Conservation (phyloP, 2,888 invertebrate genomes). For the Pammene aurita region DNA sequence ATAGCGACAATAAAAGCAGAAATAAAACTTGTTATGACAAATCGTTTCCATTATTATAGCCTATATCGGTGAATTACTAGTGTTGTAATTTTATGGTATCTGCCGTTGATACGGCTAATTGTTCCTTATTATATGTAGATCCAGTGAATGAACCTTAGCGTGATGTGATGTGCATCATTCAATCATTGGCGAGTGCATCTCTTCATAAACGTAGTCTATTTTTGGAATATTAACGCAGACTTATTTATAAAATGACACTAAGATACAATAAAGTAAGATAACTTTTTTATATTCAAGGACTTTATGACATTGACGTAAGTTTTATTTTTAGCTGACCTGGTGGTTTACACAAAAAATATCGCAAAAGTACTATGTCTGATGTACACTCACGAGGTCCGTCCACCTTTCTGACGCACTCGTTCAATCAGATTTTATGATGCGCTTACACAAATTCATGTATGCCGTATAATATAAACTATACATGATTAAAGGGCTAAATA, state of each 20-base stretch:
- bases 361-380: too few species aligned
- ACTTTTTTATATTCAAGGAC: not conserved
- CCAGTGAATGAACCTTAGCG: constrained; percentile 3
- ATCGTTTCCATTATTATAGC: constrained; percentile 18
- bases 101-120: constrained; percentile 11
- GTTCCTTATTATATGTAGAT: constrained; percentile 6
- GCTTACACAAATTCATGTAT: too few species aligned
- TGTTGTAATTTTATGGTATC: constrained; percentile 8
- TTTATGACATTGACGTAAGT: not conserved
- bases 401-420: not conserved
- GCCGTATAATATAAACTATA: too few species aligned
- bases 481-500: too few species aligned
- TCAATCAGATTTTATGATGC: not conserved
- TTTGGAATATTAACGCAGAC: not conserved
- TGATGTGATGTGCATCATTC: not conserved
- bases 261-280: not conserved
- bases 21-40: constrained; percentile 19
- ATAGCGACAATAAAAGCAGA: constrained; percentile 9
- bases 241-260: not conserved
- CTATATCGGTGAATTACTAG: constrained; percentile 1
- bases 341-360: not conserved
- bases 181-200: not conserved
- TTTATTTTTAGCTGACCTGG: not conserved
- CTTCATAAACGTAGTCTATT: not conserved
- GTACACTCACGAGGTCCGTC: not conserved